Percentiles rank a stretch among this genome's conserved stretches.
Conservation (phyloP, 2,113 vertebrate genomes). For the Ceyx cyanopectus region DNA sequence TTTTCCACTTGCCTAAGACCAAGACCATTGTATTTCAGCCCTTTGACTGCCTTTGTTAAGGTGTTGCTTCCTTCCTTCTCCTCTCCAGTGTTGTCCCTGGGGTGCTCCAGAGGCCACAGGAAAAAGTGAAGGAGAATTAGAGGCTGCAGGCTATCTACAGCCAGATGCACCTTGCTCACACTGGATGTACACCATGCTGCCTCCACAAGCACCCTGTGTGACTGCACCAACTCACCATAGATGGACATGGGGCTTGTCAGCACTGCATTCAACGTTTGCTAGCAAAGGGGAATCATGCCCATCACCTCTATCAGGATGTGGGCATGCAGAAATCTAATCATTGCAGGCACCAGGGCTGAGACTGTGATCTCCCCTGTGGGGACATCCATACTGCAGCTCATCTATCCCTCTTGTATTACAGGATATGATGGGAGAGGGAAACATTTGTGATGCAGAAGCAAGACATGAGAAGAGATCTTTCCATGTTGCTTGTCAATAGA, state of each 20-base stretch:
- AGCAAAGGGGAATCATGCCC: not conserved
- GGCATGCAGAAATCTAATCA: not conserved
- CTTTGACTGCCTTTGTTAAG: not conserved
- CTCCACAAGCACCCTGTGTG: not conserved
- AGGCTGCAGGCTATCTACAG: not conserved
- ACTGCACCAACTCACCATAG: accelerated
- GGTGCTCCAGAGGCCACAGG: accelerated
- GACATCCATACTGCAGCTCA: not conserved
- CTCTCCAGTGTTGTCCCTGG: not conserved
- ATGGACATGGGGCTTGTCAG: not conserved
- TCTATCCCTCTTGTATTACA: accelerated
- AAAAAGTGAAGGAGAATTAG: not conserved
- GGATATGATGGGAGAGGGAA: not conserved
- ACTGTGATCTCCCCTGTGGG: not conserved
- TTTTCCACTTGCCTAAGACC: not conserved
- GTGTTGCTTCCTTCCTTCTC: not conserved
- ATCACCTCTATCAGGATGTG: not conserved
- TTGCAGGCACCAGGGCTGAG: not conserved
- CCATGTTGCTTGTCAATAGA: not conserved
- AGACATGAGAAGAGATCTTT: not conserved
- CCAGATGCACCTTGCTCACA: accelerated
- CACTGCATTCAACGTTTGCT: accelerated
- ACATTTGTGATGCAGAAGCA: not conserved
- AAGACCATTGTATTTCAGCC: not conserved
- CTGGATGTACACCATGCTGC: accelerated